These are phyloP conservation scores for Hyposmocoma kahamanoa DNA, from an alignment of 1,140 invertebrate species.

Conservation along the genomic window DNA sequence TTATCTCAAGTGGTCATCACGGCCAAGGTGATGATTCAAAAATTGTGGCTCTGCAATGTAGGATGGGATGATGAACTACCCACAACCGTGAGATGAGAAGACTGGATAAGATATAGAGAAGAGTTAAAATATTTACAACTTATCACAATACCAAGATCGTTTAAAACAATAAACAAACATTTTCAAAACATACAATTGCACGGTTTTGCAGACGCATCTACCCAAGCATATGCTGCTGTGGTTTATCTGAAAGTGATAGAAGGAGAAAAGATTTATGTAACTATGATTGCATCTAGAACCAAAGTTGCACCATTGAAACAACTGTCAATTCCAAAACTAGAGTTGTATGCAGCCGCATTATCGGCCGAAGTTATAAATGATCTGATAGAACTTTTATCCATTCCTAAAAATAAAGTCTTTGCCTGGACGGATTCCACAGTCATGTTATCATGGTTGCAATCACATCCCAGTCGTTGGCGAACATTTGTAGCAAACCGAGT, in stretches of 20 bases:
- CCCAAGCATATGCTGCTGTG: constrained; percentile 27
- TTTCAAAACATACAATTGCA: constrained; percentile 20
- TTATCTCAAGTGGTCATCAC: constrained; percentile 39
- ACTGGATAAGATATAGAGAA: constrained; percentile 22
- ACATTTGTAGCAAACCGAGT: constrained; percentile 54
- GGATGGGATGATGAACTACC: constrained; percentile 47
- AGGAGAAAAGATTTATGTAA: constrained; percentile 11
- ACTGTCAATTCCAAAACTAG: constrained; percentile 27
- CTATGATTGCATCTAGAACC: constrained; percentile 15
- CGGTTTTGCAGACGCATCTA: constrained; percentile 35
- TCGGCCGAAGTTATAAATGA: constrained; percentile 20
- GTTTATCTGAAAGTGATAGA: constrained; percentile 25
- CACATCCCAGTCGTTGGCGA: constrained; percentile 24
- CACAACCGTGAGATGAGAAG: constrained; percentile 7
- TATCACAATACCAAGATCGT: constrained; percentile 20
- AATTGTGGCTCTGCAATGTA: constrained; percentile 32
- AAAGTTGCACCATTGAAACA: constrained; percentile 35
- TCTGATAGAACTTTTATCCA: constrained; percentile 20
- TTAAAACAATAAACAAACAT: constrained; percentile 11
- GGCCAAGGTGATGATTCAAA: constrained; percentile 51
- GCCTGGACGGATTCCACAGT: constrained; percentile 54
- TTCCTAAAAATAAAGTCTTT: constrained; percentile 26
- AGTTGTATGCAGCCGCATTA: constrained; percentile 38
- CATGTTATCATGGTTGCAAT: constrained; percentile 28
- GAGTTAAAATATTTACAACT: constrained; percentile 21